Evolutionary conservation across 1,140 invertebrate species (phyloP), one percentile per base, ranked within the genome.

Genomic region (Nasonia longicornis): DNA sequence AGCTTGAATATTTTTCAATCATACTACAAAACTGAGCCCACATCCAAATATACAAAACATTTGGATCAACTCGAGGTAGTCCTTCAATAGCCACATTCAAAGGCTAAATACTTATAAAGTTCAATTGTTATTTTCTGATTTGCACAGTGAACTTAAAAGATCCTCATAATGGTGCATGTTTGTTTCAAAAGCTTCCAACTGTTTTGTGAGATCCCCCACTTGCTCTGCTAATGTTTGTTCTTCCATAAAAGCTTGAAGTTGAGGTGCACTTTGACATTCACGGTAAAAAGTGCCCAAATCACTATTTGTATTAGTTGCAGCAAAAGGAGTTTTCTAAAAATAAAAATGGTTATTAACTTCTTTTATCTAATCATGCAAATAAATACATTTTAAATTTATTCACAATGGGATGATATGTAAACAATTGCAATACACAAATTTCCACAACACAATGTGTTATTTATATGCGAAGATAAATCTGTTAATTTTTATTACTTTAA

Each of bases 231-330:
- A 85, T 26, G 92, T 92, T 67, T 92, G 90, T 80, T 94, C 90
- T 81, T 94, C 93, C 74, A 86, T 91, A 84, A 94, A 95, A 16
- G 93, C 92, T 58, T 93, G 92, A 42, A 96, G 89, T 48, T 93
- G 93, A 0, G 95, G 95, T 8, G 95, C 95, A 85, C 92, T 93
- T 88, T 96, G 95, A 89, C 95, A 96, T 85, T 96, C 95, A 7
- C 94, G 91, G 89, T 95, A 96, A 90, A 96, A 96, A 77, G 93
- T 92, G 58, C 94, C 94, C 77, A 97, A 90, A 88, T 96, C 95
- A 78, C 92, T 91, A 78, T 91, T 90, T n/a, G 91, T 91, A 82
- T 91, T 93, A 26, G 89, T 90, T 35, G 89, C 91, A 38, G 93
- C 93, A 82, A 93, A 94, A 11, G 93, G 93, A 64, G 92, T 92